phyloP scores from a whole-genome alignment of 2,113 vertebrate species.

The Rhagologus leucostigma region DNA sequence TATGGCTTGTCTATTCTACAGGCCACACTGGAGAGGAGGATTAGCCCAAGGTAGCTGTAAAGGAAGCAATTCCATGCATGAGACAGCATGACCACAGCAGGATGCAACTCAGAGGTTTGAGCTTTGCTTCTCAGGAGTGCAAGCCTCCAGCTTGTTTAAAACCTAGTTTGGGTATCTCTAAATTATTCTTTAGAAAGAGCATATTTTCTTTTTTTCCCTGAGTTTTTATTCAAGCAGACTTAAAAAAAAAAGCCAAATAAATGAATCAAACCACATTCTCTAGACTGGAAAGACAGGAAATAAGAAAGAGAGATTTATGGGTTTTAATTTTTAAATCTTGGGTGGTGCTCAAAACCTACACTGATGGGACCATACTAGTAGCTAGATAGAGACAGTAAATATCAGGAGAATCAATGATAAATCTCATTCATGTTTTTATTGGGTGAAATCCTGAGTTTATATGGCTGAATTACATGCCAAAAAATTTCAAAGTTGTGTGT shows the following conservation, averaged over 20 bases:
- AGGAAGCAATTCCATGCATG: neutral
- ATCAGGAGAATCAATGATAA: constrained; percentile 28
- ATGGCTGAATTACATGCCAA: constrained; percentile 14
- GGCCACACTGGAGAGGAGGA: neutral
- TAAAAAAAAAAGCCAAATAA: neutral
- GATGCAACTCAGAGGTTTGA: neutral
- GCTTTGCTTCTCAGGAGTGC: neutral
- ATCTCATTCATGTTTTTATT: constrained; percentile 43
- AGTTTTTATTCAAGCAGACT: neutral
- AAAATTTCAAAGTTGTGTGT: neutral
- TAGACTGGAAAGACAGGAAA: neutral
- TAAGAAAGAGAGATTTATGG: constrained; percentile 31
- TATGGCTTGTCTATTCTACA: neutral
- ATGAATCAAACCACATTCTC: neutral
- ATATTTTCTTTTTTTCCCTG: neutral
- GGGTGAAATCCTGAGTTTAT: constrained; percentile 19
- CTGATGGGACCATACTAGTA: constrained; percentile 39
- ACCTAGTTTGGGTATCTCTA: neutral
- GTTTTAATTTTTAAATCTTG: constrained; percentile 49
- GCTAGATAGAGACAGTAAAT: constrained; percentile 39
- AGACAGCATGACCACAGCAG: neutral
- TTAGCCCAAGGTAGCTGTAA: constrained; percentile 32
- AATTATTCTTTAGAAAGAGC: neutral
- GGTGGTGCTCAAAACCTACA: neutral
- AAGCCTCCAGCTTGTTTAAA: neutral